Conservation (phyloP, 1,140 invertebrate genomes). For the Solen grandis region DNA sequence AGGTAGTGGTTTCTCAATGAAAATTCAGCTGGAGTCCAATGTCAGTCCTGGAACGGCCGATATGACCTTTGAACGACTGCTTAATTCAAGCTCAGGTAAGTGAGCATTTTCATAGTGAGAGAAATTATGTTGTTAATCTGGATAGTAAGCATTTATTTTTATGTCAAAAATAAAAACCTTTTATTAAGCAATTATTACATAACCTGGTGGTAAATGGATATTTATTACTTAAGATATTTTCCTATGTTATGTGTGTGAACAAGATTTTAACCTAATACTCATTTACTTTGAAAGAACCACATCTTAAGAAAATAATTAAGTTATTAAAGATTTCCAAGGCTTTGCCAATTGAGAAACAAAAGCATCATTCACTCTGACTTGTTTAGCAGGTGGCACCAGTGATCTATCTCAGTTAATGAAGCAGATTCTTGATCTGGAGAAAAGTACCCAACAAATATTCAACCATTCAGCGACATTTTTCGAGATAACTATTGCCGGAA, state of each 20-base stretch:
- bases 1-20: not conserved
- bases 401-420: not conserved
- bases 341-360: too few relatives aligned
- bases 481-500: slow-evolving; percentile 26
- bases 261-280: not conserved
- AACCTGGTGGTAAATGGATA: too few relatives aligned
- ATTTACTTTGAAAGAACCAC: not conserved
- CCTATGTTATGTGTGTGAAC: not conserved
- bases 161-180: too few relatives aligned
- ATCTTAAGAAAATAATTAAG: not conserved
- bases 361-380: too few relatives aligned
- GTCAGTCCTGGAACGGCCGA: not conserved
- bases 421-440: slow-evolving; percentile 17
- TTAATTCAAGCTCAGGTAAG: not conserved
- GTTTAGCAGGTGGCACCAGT: not conserved
- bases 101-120: too few relatives aligned
- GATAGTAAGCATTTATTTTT: too few relatives aligned
- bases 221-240: too few relatives aligned
- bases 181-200: too few relatives aligned
- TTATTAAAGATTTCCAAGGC: too few relatives aligned
- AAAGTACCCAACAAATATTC: not conserved
- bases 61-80: not conserved
- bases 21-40: not conserved
- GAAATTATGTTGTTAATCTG: too few relatives aligned
- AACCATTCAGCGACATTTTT: slow-evolving; percentile 25